These are phyloP conservation scores for Catharus fuscescens DNA, from an alignment of 2,113 vertebrate genomes.

Conservation along the genomic window DNA sequence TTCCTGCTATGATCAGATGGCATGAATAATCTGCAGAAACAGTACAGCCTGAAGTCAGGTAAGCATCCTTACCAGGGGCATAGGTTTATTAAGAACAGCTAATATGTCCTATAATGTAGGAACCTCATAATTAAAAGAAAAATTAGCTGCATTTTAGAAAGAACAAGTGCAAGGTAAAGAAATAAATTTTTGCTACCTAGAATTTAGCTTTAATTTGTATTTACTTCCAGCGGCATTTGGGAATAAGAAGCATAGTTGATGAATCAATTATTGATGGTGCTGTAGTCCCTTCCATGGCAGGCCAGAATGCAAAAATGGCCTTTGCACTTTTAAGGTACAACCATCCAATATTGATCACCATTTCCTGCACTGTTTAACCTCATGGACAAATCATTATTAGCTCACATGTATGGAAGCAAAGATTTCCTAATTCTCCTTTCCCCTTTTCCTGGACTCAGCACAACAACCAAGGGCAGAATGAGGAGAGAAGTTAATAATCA, in stretches of 20 bases:
- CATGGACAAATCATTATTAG: conserved; percentile 31
- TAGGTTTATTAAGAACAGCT: neutral
- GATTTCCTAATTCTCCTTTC: conserved; percentile 11
- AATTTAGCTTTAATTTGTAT: conserved; percentile 10
- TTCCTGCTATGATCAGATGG: neutral
- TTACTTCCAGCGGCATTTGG: conserved; percentile 61
- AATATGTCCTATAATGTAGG: neutral
- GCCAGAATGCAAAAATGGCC: conserved; percentile 56
- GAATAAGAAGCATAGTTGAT: conserved; percentile 67
- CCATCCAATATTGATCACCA: conserved; percentile 21
- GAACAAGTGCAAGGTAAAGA: conserved; percentile 47
- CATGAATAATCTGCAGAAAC: neutral
- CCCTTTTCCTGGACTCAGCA: neutral
- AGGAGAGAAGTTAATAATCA: conserved; percentile 19
- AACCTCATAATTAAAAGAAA: neutral
- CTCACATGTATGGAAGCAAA: neutral
- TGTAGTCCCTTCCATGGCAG: conserved; percentile 39
- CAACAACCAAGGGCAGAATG: neutral
- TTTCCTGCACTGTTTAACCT: conserved; percentile 41
- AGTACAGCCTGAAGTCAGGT: neutral
- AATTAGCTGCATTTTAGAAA: conserved; percentile 14
- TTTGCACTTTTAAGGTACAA: conserved; percentile 59
- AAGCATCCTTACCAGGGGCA: neutral
- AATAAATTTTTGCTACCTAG: neutral
- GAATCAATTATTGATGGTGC: conserved; percentile 70